These are phyloP conservation scores for Chamaea fasciata DNA, from an alignment of 2,113 vertebrate species.

Conservation along the genomic window DNA sequence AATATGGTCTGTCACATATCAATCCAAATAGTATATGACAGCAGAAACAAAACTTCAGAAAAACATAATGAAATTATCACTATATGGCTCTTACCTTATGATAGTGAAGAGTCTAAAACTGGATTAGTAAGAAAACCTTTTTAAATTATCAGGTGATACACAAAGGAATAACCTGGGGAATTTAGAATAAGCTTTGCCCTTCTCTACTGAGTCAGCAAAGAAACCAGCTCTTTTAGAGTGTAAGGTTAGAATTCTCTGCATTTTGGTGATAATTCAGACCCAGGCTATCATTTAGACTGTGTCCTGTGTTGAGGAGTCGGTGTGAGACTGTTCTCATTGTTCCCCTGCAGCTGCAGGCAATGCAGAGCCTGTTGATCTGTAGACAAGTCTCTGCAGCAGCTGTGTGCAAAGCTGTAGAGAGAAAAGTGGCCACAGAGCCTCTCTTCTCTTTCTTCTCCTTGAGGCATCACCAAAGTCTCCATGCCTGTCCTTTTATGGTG, in stretches of 20 bases:
- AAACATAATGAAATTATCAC: neutral
- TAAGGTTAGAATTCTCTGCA: neutral
- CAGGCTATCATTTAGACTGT: neutral
- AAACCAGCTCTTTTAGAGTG: neutral
- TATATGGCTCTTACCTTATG: neutral
- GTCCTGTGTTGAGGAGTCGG: neutral
- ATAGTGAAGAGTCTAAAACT: neutral
- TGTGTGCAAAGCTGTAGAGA: neutral
- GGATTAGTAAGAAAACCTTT: neutral
- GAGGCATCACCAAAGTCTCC: fast-evolving
- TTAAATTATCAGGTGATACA: neutral
- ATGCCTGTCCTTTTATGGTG: neutral
- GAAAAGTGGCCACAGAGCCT: neutral
- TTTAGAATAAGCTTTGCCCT: neutral
- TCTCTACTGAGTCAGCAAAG: neutral
- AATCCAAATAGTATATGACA: neutral
- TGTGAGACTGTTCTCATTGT: neutral
- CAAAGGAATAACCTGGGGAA: neutral
- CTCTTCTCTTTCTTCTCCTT: neutral
- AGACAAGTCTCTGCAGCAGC: neutral
- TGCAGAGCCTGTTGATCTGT: fast-evolving
- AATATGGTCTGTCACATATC: no score
- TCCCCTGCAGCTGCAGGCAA: neutral
- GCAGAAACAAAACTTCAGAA: neutral
- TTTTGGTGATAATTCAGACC: neutral